Conservation (phyloP, 1,140 invertebrate species). For the Pseudachorutes palmiensis region DNA sequence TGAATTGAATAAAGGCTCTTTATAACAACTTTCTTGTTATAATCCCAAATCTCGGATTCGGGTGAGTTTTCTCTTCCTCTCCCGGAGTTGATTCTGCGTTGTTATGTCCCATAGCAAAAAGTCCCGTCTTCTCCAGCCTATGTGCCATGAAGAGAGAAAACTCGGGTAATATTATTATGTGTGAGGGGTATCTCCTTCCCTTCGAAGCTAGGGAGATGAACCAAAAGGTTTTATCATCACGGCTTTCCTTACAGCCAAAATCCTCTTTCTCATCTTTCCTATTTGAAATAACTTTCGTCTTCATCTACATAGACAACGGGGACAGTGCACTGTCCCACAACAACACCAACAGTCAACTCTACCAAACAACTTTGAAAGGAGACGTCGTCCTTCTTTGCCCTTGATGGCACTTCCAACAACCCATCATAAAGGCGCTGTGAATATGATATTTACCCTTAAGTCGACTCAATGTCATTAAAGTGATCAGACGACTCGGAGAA, state of each 20-base stretch:
- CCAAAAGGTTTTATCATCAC: neutral
- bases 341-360: too few relatives aligned
- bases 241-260: neutral
- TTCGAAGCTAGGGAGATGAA: neutral
- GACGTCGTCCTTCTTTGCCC: too few relatives aligned
- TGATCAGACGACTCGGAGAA: too few relatives aligned
- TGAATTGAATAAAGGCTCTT: conserved; percentile 13
- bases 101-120: neutral
- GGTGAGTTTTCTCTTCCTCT: neutral
- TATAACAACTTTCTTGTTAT: conserved; percentile 8
- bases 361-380: too few relatives aligned
- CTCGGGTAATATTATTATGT: neutral
- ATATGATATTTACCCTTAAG: too few relatives aligned
- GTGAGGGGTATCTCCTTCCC: neutral
- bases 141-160: neutral
- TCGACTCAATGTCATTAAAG: too few relatives aligned
- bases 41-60: conserved; percentile 10
- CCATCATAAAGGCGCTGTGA: too few relatives aligned
- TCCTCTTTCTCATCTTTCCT: neutral
- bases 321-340: too few relatives aligned
- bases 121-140: neutral
- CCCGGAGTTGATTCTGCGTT: conserved; percentile 8
- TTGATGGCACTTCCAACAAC: too few relatives aligned
- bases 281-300: neutral
- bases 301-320: neutral